Base-by-base conservation (phyloP, 2,797 vertebrate species). In the Typhlichthys subterraneus region DNA sequence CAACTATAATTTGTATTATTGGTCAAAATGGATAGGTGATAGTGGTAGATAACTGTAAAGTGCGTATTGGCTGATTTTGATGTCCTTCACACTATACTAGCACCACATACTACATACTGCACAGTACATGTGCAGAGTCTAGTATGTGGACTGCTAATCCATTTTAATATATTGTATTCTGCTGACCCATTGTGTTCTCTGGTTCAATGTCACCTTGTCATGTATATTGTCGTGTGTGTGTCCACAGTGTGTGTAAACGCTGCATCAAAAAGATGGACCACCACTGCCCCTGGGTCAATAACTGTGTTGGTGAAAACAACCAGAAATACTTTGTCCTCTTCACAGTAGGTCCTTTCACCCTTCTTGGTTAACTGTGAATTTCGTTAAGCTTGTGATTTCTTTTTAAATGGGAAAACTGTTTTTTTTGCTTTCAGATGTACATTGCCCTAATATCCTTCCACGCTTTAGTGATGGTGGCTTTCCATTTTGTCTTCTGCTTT, bases 291-390 rank as follows among this genome's bases (percentile, higher is more conserved):
- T 99, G 97, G 97, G 96, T 99, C 81, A 99, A 99, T 83, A 99
- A 99, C 93, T 99, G 97, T 59, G 97, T 99, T 0, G 97, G 97
- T 72, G 97, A 99, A 86, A 98, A 90, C 85, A 99, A 99, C 94
- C 97, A 99, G 94, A 99, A 99, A 82, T 99, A 95, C 92, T 99
- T 99, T 86, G 97, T 99, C 76, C 94, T 99, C 77, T 99, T 99
- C 92, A 99, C 97, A 66, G 97, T 99, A 85, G 98, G 97, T 95
- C 3, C 0, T n/a, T 5, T 19, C 12, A 10, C 11, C 33, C 33
- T 48, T 48, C 12, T 19, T 11, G 12, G 15, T 11, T 29, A 8
- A 53, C 15, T 49, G 1, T 15, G 17, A 5, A 57, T 57, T 59
- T 48, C 10, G 1, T 48, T 48, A n/a, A 23, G 23, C 23, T 0